Evolutionary conservation across 1,140 invertebrate species (phyloP), one percentile per base, ranked within the genome.

Genomic region (Drosophila prosaltans): DNA sequence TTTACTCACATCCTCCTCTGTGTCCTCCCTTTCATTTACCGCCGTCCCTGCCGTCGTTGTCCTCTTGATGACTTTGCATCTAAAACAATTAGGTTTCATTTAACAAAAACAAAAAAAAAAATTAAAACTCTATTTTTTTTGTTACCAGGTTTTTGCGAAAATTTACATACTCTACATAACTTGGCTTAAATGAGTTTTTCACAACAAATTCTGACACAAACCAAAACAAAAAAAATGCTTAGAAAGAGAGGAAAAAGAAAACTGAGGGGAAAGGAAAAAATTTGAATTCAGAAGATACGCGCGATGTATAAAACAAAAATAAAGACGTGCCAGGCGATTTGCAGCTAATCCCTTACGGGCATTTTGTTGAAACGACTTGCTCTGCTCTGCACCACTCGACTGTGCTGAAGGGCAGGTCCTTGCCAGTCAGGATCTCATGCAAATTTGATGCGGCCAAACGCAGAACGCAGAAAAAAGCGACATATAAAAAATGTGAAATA

Each of bases 21-120:
- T 3, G 0, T 2, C n/a, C 26, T 11, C 6, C n/a, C 8, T 39
- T 36, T 30, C 28, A 30, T 30, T 30, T 30, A 30, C 28, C 10
- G 3, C n/a, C 26, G 3, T 16, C 3, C 16, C n/a, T n/a, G 3
- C 45, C 9, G 10, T 41, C 41, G 9, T 24, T 11, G 16, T 41
- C 39, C 63, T 45, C 51, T 62, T 74, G 84, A 89, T 89, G 84
- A 89, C 84, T 88, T 88, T 89, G 84, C 84, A 89, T 91, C 90
- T 91, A 91, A 91, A 91, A 91, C 90, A 91, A 91, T 91, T 91
- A 91, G 74, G 90, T 88, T 91, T 91, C 73, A 80, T 81, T 78
- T 76, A 83, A 80, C 80, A 83, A 83, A 80, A 55, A 16, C 16
- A 67, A 63, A 54, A n/a, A 45, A 71, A 45, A 63, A 64, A 24